phyloP scores from a whole-genome alignment of 2,797 vertebrate species.

The Eremophila alpestris region DNA sequence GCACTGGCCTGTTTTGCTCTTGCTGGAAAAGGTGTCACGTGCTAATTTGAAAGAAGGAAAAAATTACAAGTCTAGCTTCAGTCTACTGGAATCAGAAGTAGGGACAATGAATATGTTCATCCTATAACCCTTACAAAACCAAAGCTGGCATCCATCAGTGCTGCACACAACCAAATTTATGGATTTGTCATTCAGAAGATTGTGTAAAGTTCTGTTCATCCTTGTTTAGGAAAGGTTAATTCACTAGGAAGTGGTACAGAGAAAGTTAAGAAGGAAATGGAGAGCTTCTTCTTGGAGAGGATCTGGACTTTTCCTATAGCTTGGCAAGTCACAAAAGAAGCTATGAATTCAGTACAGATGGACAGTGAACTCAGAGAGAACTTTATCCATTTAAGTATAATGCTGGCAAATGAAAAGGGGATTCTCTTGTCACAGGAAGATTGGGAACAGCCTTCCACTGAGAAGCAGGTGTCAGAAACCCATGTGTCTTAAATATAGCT shows the following conservation, averaged over 20 bases:
- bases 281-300: background rate
- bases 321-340: background rate
- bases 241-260: background rate
- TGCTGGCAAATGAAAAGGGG: background rate
- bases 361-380: background rate
- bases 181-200: background rate
- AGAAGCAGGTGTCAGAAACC: conserved; percentile 22
- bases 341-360: background rate
- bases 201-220: background rate
- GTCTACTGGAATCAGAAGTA: background rate
- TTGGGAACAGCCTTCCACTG: background rate
- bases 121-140: background rate
- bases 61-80: background rate
- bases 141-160: background rate
- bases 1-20: background rate
- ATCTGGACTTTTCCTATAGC: background rate
- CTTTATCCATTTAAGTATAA: background rate
- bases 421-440: background rate
- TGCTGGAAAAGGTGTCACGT: background rate
- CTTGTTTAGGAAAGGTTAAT: background rate
- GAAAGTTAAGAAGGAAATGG: background rate
- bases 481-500: background rate
- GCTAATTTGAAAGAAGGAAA: background rate
- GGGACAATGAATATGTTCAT: background rate
- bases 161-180: background rate